phyloP scores from a whole-genome alignment of 2,888 invertebrate genomes.

The Drosophila paramelanica region DNA sequence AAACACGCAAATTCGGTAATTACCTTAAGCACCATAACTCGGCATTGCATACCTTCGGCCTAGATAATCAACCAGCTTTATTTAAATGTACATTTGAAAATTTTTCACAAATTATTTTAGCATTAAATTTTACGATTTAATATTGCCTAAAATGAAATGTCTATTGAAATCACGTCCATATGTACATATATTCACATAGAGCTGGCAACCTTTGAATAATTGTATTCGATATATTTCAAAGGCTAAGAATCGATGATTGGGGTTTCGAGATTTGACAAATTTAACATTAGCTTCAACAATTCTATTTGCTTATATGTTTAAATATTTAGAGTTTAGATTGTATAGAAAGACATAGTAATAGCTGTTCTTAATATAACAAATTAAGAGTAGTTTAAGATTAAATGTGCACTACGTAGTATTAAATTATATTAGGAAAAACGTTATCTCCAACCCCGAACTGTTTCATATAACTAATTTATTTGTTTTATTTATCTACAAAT shows the following conservation, averaged over 20 bases:
- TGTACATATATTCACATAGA: conserved; percentile 21
- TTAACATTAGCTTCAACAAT: neutral
- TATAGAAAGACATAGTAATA: no score
- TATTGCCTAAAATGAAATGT: conserved; percentile 56
- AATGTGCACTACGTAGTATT: no score
- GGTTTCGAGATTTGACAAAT: neutral
- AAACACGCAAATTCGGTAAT: conserved; percentile 27
- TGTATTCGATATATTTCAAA: neutral
- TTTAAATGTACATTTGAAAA: conserved; percentile 56
- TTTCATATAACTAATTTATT: no score
- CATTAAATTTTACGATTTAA: conserved; percentile 46
- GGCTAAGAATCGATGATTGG: neutral
- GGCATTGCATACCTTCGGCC: conserved; percentile 43
- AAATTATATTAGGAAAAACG: no score
- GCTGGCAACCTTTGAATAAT: neutral
- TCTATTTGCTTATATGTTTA: no score
- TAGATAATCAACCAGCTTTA: conserved; percentile 16
- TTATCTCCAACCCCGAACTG: no score
- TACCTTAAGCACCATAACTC: conserved; percentile 49
- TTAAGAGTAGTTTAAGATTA: no score
- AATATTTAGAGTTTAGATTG: no score
- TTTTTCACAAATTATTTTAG: conserved; percentile 43
- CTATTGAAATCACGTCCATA: conserved; percentile 57
- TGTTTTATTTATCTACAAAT: no score
- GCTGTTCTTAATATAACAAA: no score